Percentiles rank a stretch among this genome's conserved stretches.
Conservation (phyloP, 2,888 invertebrate species). For the Acronicta aceris region DNA sequence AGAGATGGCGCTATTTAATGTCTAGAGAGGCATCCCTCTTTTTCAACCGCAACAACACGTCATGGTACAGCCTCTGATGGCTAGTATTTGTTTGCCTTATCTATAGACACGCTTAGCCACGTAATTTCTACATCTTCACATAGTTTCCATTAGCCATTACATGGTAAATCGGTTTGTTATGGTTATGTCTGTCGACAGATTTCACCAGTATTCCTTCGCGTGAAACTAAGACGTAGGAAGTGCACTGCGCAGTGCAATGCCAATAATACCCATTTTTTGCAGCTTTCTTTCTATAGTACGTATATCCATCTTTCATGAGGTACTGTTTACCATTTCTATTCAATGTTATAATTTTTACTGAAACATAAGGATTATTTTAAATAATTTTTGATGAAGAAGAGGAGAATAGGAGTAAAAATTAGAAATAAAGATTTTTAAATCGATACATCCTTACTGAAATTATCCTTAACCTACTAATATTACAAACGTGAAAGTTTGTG, state of each 20-base stretch:
- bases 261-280: neutral
- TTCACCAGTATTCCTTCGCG: conserved; percentile 9
- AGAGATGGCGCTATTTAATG: too few relatives aligned
- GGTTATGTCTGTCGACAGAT: conserved; percentile 13
- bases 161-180: conserved; percentile 5
- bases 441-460: too few relatives aligned
- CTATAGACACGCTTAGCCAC: neutral
- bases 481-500: too few relatives aligned
- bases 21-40: too few relatives aligned
- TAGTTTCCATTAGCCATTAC: conserved; percentile 3
- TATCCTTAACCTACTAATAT: too few relatives aligned
- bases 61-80: too few relatives aligned
- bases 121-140: neutral
- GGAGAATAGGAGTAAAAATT: too few relatives aligned
- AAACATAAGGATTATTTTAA: conserved; percentile 5
- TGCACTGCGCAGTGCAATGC: neutral
- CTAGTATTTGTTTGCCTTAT: too few relatives aligned
- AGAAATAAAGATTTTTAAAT: too few relatives aligned
- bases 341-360: conserved; percentile 19
- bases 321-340: conserved; percentile 8
- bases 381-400: too few relatives aligned
- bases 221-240: conserved; percentile 2
- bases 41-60: too few relatives aligned
- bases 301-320: conserved; percentile 7
- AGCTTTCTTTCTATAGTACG: neutral